Evolutionary conservation across 2,113 vertebrate species (phyloP).

Genomic region (Ophiodon elongatus): DNA sequence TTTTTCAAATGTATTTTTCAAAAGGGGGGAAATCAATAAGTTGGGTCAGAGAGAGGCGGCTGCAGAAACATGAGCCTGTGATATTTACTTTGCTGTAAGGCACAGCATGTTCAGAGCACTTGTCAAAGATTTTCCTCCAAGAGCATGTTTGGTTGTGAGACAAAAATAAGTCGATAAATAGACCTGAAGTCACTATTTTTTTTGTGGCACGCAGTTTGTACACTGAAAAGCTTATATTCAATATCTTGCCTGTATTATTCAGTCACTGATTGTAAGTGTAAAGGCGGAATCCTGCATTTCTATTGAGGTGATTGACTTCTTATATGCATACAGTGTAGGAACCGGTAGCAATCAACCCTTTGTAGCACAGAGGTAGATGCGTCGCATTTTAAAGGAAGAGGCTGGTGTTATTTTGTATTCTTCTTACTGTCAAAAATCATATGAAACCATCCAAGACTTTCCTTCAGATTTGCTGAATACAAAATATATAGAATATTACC

Average conservation of each 20-base stretch:
- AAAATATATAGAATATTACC: neutral
- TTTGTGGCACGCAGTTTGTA: constrained; percentile 25
- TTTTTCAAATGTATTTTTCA: constrained; percentile 83
- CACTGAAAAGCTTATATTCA: constrained; percentile 5
- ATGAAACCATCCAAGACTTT: neutral
- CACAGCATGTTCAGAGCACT: constrained; percentile 63
- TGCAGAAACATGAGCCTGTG: constrained; percentile 75
- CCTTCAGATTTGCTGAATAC: neutral
- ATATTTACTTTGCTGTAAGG: constrained; percentile 77
- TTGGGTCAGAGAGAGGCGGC: constrained; percentile 65
- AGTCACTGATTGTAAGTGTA: neutral
- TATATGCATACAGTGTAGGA: neutral
- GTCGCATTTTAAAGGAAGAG: neutral
- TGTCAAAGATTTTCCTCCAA: constrained; percentile 63
- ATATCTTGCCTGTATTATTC: neutral
- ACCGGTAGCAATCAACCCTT: neutral
- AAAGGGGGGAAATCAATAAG: constrained; percentile 82
- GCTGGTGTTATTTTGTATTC: neutral
- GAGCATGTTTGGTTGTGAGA: constrained; percentile 53
- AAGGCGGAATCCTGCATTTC: neutral
- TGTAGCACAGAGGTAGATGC: neutral
- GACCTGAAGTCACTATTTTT: constrained; percentile 49
- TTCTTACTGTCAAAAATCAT: neutral
- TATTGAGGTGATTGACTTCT: neutral
- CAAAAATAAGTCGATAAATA: constrained; percentile 69